Base-by-base conservation (phyloP, 2,888 invertebrate species). In the Aporophyla nigra region DNA sequence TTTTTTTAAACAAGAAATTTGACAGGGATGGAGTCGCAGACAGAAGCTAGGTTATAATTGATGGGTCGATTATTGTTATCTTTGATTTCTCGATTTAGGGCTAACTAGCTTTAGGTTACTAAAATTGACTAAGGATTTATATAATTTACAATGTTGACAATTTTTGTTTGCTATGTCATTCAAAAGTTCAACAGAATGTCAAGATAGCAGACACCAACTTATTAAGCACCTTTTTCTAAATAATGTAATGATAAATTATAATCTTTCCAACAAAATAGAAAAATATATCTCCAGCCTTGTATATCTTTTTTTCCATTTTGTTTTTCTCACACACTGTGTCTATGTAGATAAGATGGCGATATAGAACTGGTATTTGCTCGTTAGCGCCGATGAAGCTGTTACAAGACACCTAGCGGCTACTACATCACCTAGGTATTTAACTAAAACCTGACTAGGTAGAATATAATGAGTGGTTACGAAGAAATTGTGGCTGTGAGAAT, bases 351-450 rank as follows among this genome's bases (percentile, higher is more conserved):
- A 85, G 58, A 70, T 27, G 49, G 62, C 67, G 62, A 71, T 63
- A 61, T n/a, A 78, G 71, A 82, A 88, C 89, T 63, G 88, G 90
- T 87, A 85, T 79, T 46, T 2, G 71, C 85, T 85, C 83, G 85
- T 87, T 85, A 85, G 71, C 79, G 78, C 78, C 67, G 65, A 85
- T 87, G 78, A 86, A 78, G 85, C 72, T 82, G 86, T 87, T 76
- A 78, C 78, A 65, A 43, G 74, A 76, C 79, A 71, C 83, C 71
- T 86, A 33, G 68, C 2, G 40, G 43, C 82, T 86, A 68, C 70
- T 85, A 68, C 6, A 85, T 75, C 76, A 76, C 59, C 54, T 71
- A 85, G 86, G 59, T 82, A 82, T 71, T 71, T 85, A 71, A 61
- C 46, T 71, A 65, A 53, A 82, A 82, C 77, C 71, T 65, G 46